Evolutionary conservation across 1,140 invertebrate genomes (phyloP).

Genomic region (Aphelenchoides besseyi): DNA sequence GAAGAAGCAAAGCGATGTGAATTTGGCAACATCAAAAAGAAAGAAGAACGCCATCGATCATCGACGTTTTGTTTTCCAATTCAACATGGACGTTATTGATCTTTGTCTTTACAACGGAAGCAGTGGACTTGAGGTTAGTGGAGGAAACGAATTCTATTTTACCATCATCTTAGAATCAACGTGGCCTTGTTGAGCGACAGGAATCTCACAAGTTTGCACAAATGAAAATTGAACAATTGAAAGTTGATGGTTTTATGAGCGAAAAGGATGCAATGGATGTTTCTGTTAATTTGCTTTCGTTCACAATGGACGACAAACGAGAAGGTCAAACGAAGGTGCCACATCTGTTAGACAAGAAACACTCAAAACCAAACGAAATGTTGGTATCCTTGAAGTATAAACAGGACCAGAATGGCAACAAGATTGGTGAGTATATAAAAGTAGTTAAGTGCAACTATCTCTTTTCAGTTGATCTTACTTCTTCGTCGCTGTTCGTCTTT

Average conservation of each 20-base stretch:
- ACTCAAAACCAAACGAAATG: constrained; percentile 7
- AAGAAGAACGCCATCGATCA: background rate
- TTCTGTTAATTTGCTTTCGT: constrained; percentile 41
- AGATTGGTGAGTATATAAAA: constrained; percentile 29
- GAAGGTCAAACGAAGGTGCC: constrained; percentile 43
- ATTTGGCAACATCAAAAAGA: background rate
- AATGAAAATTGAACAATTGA: constrained; percentile 43
- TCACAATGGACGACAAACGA: constrained; percentile 59
- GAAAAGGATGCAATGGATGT: constrained; percentile 49
- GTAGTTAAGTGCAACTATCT: constrained; percentile 6
- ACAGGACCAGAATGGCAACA: constrained; percentile 36
- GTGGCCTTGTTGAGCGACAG: constrained; percentile 24
- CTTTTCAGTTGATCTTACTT: constrained; percentile 49
- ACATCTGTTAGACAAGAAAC: constrained; percentile 55
- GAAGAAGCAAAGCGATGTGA: background rate
- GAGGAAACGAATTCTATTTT: too few species aligned
- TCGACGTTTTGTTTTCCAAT: constrained; percentile 47
- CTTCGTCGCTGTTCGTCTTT: constrained; percentile 55
- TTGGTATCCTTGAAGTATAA: constrained; percentile 32
- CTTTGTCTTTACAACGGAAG: background rate
- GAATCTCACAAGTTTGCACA: constrained; percentile 34
- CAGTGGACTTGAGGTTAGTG: background rate
- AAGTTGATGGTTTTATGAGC: constrained; percentile 47
- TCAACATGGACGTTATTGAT: constrained; percentile 48
- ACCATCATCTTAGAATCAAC: too few species aligned